phyloP scores from a whole-genome alignment of 1,140 invertebrate species.

The Zophobas atratus region DNA sequence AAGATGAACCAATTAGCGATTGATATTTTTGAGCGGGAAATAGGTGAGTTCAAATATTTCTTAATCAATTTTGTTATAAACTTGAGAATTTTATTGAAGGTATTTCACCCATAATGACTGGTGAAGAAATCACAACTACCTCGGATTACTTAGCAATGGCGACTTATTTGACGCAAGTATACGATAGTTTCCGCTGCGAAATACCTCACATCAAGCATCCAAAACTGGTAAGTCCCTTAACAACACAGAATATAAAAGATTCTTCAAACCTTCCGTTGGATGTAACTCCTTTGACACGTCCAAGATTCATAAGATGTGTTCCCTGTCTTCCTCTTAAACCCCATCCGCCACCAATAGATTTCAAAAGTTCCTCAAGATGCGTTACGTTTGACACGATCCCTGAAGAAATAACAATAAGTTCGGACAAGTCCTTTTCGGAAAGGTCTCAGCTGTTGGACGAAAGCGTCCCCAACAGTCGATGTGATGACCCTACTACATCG shows the following conservation, averaged over 20 bases:
- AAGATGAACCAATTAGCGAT: slow-evolving; percentile 87
- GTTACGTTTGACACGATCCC: not conserved
- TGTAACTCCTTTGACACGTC: too few species aligned
- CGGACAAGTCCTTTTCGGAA: not conserved
- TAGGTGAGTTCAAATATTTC: slow-evolving; percentile 56
- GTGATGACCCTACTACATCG: too few species aligned
- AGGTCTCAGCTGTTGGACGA: not conserved
- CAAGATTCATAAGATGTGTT: not conserved
- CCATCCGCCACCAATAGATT: not conserved
- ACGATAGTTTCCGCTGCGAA: slow-evolving; percentile 86
- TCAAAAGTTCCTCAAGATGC: not conserved
- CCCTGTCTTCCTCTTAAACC: not conserved
- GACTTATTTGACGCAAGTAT: slow-evolving; percentile 90
- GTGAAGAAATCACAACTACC: slow-evolving; percentile 83
- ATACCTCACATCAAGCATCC: slow-evolving; percentile 86
- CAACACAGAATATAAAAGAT: not conserved
- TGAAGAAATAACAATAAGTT: not conserved
- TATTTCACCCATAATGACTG: slow-evolving; percentile 86
- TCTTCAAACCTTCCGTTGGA: too few species aligned
- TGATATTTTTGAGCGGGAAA: slow-evolving; percentile 84
- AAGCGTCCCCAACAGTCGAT: not conserved
- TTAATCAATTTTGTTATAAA: slow-evolving; percentile 8
- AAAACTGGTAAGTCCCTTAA: slow-evolving; percentile 75
- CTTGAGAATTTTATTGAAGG: slow-evolving; percentile 67
- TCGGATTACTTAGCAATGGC: slow-evolving; percentile 86